A percentile compares a stretch with the other conserved stretches of the same genome.
These are phyloP conservation scores for Cydia pomonella DNA, from an alignment of 1,140 invertebrate species.

Conservation along the genomic window DNA sequence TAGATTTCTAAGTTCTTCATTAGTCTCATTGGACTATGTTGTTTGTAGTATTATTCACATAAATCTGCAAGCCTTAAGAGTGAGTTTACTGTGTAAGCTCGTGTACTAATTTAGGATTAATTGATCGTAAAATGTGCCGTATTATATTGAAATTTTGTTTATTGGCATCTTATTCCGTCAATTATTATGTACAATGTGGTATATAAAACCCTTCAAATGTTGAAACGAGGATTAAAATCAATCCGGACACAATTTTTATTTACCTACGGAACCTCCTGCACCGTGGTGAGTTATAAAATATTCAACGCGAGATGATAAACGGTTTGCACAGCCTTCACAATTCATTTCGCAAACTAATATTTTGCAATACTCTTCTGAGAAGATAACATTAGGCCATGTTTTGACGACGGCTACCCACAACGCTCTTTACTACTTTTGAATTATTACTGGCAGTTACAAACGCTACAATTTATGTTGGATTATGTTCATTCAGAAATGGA, in stretches of 20 bases:
- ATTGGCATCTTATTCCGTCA: too few species aligned
- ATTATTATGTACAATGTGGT: too few species aligned
- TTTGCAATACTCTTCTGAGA: constrained; percentile 35
- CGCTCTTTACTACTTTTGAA: constrained; percentile 37
- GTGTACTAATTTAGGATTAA: too few species aligned
- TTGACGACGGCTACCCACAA: constrained; percentile 46
- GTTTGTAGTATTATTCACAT: too few species aligned
- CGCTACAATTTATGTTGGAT: neutral
- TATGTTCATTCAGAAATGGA: neutral
- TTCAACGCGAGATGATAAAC: constrained; percentile 10
- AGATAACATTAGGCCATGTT: constrained; percentile 39
- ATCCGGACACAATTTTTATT: neutral
- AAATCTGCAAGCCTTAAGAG: too few species aligned
- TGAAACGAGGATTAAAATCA: neutral
- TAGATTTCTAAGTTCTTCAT: too few species aligned
- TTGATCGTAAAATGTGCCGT: too few species aligned
- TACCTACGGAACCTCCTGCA: neutral
- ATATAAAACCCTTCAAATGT: too few species aligned
- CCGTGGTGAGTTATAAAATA: neutral
- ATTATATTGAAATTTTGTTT: too few species aligned
- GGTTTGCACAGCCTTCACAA: constrained; percentile 10
- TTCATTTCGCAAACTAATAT: constrained; percentile 29
- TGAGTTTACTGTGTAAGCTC: too few species aligned
- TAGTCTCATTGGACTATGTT: too few species aligned
- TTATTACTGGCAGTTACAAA: constrained; percentile 30